These are phyloP conservation scores for Denticeps clupeoides DNA, from an alignment of 2,797 vertebrate genomes.

Conservation along the genomic window DNA sequence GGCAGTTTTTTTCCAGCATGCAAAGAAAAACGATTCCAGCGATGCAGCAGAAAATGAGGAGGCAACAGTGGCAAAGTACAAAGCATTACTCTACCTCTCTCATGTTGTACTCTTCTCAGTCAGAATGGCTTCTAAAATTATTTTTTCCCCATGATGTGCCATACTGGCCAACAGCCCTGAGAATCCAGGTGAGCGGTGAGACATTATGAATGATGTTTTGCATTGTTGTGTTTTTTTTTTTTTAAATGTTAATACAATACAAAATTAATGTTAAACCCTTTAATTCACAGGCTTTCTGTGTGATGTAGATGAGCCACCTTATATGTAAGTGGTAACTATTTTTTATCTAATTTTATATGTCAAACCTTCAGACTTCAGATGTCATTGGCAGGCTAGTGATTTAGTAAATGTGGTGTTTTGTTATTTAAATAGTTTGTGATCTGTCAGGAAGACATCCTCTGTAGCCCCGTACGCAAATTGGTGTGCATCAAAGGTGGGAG, in stretches of 20 bases:
- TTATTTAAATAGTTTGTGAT: background rate
- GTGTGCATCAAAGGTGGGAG: too few relatives aligned
- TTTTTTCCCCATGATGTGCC: background rate
- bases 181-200: constrained; percentile 42
- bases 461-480: too few relatives aligned
- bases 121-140: too few relatives aligned
- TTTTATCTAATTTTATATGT: background rate
- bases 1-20: constrained; percentile 50
- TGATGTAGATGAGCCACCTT: constrained; percentile 46
- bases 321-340: constrained; percentile 44
- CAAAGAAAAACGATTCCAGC: constrained; percentile 24
- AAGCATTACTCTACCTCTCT: background rate
- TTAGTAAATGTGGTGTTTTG: too few relatives aligned
- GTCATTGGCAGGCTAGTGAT: too few relatives aligned
- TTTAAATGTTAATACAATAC: constrained; percentile 27
- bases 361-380: too few relatives aligned
- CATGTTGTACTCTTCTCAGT: background rate
- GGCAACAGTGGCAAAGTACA: constrained; percentile 39
- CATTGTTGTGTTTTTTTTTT: background rate
- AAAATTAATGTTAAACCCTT: background rate
- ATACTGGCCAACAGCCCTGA: constrained; percentile 28
- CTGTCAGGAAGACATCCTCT: too few relatives aligned
- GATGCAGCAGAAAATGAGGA: constrained; percentile 13
- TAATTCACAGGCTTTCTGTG: constrained; percentile 37
- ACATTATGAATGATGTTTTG: background rate